Percentiles rank a stretch among this genome's conserved stretches.
These are phyloP conservation scores for Brachionus paranguensis DNA, from an alignment of 1,140 invertebrate species.

Conservation along the genomic window DNA sequence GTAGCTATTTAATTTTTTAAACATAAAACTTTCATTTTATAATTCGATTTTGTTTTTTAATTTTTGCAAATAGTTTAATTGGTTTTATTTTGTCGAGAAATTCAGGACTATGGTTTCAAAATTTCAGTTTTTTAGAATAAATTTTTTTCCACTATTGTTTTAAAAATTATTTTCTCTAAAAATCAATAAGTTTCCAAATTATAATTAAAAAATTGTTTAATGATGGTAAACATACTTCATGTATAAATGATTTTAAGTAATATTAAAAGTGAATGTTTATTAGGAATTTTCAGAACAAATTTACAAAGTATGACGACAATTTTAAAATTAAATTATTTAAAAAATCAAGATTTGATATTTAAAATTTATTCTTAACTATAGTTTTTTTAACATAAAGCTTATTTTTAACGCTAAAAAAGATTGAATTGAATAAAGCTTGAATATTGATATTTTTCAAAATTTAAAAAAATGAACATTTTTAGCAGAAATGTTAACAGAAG, in stretches of 20 bases:
- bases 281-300: background rate
- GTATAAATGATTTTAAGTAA: background rate
- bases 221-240: background rate
- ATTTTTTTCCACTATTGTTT: background rate
- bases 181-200: background rate
- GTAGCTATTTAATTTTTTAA: background rate
- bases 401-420: too few relatives aligned
- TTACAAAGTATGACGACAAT: background rate
- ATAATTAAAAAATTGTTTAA: background rate
- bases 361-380: background rate
- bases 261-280: background rate
- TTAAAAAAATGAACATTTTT: too few relatives aligned
- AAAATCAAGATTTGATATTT: background rate
- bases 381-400: too few relatives aligned
- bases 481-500: too few relatives aligned
- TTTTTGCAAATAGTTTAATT: background rate
- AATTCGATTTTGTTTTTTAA: background rate
- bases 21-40: background rate
- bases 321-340: background rate
- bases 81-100: background rate
- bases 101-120: background rate
- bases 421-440: too few relatives aligned
- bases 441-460: too few relatives aligned
- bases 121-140: background rate
- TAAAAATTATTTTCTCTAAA: background rate